Base-by-base conservation (phyloP, 2,113 vertebrate species). In the Hirundichthys speculiger region DNA sequence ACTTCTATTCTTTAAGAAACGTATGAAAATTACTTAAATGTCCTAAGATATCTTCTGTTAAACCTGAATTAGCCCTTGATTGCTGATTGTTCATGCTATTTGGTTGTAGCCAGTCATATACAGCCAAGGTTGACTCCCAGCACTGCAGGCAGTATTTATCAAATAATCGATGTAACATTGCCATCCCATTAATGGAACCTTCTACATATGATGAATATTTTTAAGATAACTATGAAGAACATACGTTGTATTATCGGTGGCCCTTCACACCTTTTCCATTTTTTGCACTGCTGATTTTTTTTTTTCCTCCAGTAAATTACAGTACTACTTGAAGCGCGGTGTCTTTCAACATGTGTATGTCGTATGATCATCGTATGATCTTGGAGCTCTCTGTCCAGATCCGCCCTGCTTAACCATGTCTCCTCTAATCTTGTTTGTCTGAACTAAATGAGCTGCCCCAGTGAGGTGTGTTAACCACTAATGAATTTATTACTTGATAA, bases 401-500 rank as follows among this genome's bases (percentile, higher is more conserved):
- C 78, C 76, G 83, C 83, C 86, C 79, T 80, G 70, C 49, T 85
- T 67, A 60, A 79, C 79, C 53, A 39, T 69, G 71, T 50, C 73
- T 77, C 69, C 75, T 85, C 80, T 92, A 91, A 93, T 92, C 91
- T 89, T 92, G 89, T 93, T 92, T 93, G 90, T 90, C 85, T 80
- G 85, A 83, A 74, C 81, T 86, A 88, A 92, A 92, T 86, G 89
- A 92, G 84, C 88, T 91, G 82, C 73, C 84, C 83, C 50, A 50
- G 60, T 54, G 84, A 92, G 92, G 91, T 88, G 92, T 93, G 92
- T 92, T 88, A 88, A 82, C 75, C 68, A 56, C 91, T 94, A 93
- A 94, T 94, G 91, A 90, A 92, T 94, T 93, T 93, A 94, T 83
- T 81, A 84, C 90, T 88, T 90, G 92, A 93, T 94, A 93, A 82